A percentile compares a stretch with the other conserved stretches of the same genome.
These are phyloP conservation scores for Tachysurus fulvidraco DNA, from an alignment of 2,113 vertebrate species.

Conservation along the genomic window DNA sequence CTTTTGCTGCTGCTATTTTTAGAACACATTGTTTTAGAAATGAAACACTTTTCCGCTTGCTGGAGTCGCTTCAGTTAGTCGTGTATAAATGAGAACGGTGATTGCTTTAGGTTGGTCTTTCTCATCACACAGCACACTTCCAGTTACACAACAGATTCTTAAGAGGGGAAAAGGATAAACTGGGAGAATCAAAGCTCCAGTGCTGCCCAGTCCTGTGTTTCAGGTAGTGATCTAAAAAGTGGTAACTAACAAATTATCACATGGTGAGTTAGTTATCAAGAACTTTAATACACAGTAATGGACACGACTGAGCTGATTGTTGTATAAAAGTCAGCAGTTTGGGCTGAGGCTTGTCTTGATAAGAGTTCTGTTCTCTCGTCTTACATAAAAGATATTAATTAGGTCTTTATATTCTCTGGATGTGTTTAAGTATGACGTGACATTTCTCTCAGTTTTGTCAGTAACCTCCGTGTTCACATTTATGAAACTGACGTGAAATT, in stretches of 20 bases:
- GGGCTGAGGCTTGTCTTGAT: not conserved
- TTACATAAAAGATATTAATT: not conserved
- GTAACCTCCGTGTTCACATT: not conserved
- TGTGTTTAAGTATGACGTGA: not conserved
- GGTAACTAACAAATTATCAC: not conserved
- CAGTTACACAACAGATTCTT: not conserved
- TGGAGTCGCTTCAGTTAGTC: conserved; percentile 1
- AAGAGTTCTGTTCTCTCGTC: not conserved
- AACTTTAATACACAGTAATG: not conserved
- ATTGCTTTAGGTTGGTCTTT: not conserved
- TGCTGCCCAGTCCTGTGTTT: not conserved
- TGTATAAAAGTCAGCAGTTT: not conserved
- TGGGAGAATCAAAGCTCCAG: not conserved
- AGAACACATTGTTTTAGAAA: conserved; percentile 16
- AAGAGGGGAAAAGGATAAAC: not conserved
- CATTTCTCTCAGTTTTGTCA: not conserved
- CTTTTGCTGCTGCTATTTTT: conserved; percentile 23
- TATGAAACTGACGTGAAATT: not conserved
- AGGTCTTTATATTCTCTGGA: not conserved
- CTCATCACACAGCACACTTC: not conserved
- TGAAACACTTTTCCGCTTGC: not conserved
- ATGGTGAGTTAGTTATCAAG: not conserved
- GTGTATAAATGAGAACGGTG: not conserved
- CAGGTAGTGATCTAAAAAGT: not conserved
- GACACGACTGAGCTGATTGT: not conserved